Evolutionary conservation across 2,888 invertebrate species (phyloP).

Genomic region (Heliconius hortense): DNA sequence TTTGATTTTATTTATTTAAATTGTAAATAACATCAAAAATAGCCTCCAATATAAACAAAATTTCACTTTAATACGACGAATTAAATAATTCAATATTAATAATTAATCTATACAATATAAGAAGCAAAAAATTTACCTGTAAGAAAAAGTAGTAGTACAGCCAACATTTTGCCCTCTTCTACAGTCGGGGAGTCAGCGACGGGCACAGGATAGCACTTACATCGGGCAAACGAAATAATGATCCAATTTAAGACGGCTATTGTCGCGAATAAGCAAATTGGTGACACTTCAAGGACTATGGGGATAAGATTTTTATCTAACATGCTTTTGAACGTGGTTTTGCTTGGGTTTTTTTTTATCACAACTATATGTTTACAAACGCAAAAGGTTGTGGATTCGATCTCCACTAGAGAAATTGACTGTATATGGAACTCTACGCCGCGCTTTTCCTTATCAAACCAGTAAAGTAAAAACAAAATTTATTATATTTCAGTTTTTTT

Average conservation of each 20-base stretch:
- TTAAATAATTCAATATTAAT: background rate
- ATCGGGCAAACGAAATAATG: conserved; percentile 56
- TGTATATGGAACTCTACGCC: background rate
- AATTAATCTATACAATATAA: background rate
- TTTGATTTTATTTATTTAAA: too few species aligned
- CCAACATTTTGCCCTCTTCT: conserved; percentile 43
- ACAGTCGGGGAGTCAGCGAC: conserved; percentile 27
- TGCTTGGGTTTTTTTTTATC: background rate
- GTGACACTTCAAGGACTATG: conserved; percentile 64
- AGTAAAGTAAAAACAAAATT: too few species aligned
- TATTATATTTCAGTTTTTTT: background rate
- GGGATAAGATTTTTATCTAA: conserved; percentile 46
- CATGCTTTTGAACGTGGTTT: conserved; percentile 5
- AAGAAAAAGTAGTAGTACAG: conserved; percentile 45
- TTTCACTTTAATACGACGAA: background rate
- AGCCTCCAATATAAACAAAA: background rate
- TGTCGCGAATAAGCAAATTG: conserved; percentile 61
- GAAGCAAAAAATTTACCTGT: conserved; percentile 44
- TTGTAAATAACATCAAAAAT: too few species aligned
- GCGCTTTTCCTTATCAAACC: too few species aligned
- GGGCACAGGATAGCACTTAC: conserved; percentile 38
- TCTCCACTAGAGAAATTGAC: background rate
- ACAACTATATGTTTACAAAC: too few species aligned
- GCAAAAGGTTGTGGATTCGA: background rate
- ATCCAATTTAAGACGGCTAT: conserved; percentile 64